Percentiles rank a stretch among this genome's conserved stretches.
phyloP scores from a whole-genome alignment of 2,888 invertebrate species.

The Lamellibrachia columna region DNA sequence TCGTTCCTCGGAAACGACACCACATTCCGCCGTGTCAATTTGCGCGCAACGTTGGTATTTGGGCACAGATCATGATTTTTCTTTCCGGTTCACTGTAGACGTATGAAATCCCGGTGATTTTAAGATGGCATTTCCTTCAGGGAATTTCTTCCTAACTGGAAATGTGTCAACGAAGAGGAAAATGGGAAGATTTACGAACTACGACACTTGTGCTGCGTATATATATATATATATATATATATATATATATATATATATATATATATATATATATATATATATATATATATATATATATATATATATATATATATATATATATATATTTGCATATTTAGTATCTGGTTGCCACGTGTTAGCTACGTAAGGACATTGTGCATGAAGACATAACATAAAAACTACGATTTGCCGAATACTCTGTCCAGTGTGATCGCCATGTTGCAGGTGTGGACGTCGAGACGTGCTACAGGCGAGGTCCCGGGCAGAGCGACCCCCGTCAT shows the following conservation, averaged over 20 bases:
- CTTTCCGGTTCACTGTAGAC: not conserved
- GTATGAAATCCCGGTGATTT: not conserved
- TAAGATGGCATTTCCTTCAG: too few species aligned
- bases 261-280: too few species aligned
- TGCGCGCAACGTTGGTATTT: not conserved
- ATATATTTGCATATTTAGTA: too few species aligned
- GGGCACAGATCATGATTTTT: not conserved
- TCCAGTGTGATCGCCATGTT: not conserved
- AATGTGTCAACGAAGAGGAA: too few species aligned
- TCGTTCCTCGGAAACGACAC: not conserved
- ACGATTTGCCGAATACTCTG: not conserved
- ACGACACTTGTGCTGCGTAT: not conserved
- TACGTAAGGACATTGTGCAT: too few species aligned
- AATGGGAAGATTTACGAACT: too few species aligned
- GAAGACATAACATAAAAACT: not conserved
- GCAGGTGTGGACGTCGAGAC: not conserved
- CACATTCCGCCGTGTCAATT: not conserved
- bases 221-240: not conserved
- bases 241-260: not conserved
- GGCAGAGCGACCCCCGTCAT: not conserved
- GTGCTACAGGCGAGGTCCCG: not conserved
- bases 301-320: too few species aligned
- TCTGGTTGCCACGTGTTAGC: too few species aligned
- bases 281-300: too few species aligned
- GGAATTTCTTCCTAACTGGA: too few species aligned